Base-by-base conservation (phyloP, 2,888 invertebrate genomes). In the Plebejus anna region DNA sequence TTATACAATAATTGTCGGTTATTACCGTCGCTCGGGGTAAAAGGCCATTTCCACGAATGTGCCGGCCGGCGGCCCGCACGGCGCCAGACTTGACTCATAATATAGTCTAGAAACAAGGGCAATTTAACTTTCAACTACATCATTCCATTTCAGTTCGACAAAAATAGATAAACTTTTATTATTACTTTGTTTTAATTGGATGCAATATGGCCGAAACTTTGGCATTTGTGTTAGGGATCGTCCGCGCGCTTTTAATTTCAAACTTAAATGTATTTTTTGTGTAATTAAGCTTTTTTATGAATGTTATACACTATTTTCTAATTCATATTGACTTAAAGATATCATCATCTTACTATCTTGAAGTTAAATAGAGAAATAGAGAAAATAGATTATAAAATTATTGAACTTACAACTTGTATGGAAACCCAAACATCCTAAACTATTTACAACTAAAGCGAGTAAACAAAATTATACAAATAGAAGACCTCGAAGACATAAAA, bases 51-150 rank as follows among this genome's bases (percentile, higher is more conserved):
- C 91, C 86, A 83, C 85, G 92, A 90, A 92, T 85, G 83, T 81
- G 82, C 81, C 78, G 76, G 76, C 79, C 77, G 80, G 80, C 80
- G 76, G 76, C 79, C 77, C 80, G 80, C 80, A 78, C 78, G 89
- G 87, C 89, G 88, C 89, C 88, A 86, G 85, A 84, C 86, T 85
- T 87, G 88, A 88, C 84, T 89, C 89, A 88, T 83, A 82, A 88
- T 83, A 82, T 83, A 81, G 85, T 86, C 85, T 85, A 82, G 82
- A 83, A 81, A 79, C 75, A 79, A 78, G 79, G 81, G 82, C 82
- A 83, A 86, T 87, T 86, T 83, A 83, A 82, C 82, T 82, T 82
- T 81, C 78, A 79, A 79, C 81, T 80, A 78, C 79, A 82, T 77
- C 80, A 79, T 78, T 78, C 79, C 75, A 71, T 82, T 57, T 72